Conservation (phyloP, 1,140 invertebrate genomes). For the Trichonephila clavipes region DNA sequence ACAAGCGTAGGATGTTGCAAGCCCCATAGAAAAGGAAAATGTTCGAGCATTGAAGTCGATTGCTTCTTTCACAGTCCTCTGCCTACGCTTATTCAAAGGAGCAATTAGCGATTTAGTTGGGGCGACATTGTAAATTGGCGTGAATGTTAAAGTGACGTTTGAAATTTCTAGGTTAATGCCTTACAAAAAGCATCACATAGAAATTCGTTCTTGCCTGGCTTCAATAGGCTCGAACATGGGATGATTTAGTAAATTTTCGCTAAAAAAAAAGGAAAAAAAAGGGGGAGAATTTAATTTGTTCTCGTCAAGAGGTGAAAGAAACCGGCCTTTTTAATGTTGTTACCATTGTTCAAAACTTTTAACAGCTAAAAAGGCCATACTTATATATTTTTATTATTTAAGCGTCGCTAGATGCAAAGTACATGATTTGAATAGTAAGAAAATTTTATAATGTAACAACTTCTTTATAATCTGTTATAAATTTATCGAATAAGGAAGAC, state of each 20-base stretch:
- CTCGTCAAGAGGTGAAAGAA: background rate
- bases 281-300: background rate
- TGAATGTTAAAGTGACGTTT: constrained; percentile 28
- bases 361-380: no score
- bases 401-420: no score
- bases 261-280: background rate
- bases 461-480: no score
- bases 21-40: background rate
- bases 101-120: constrained; percentile 23
- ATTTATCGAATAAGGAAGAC: no score
- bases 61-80: background rate
- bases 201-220: background rate
- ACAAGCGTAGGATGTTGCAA: background rate
- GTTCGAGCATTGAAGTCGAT: background rate
- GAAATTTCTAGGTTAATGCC: background rate
- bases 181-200: background rate
- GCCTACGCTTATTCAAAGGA: background rate
- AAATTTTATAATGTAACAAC: no score
- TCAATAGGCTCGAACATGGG: background rate
- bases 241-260: background rate
- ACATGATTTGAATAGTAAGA: no score
- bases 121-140: constrained; percentile 29
- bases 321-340: background rate
- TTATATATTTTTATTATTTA: no score
- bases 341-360: no score